These are phyloP conservation scores for Torymus texanus DNA, from an alignment of 2,888 invertebrate genomes.

Conservation along the genomic window DNA sequence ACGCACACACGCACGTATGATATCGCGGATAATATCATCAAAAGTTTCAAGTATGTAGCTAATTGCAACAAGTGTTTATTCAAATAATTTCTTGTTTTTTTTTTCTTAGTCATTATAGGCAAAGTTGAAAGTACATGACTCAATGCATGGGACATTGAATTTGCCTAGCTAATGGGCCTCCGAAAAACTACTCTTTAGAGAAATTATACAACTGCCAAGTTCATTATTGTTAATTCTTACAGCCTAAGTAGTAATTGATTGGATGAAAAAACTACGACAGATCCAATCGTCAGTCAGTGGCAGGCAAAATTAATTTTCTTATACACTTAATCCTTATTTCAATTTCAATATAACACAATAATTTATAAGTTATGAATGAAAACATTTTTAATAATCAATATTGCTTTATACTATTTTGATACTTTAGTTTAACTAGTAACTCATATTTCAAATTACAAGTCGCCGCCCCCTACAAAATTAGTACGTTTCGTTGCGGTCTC, in stretches of 20 bases:
- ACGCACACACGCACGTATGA: slow-evolving; percentile 15
- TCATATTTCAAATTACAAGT: no score
- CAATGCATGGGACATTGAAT: slow-evolving; percentile 17
- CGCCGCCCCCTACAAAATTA: no score
- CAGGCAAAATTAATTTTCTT: slow-evolving; percentile 28
- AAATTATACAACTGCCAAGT: slow-evolving; percentile 30
- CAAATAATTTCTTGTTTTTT: slow-evolving; percentile 19
- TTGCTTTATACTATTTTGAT: slow-evolving; percentile 32
- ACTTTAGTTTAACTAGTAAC: slow-evolving; percentile 11
- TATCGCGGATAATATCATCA: slow-evolving; percentile 31
- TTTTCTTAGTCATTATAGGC: slow-evolving; percentile 22
- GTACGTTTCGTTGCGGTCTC: no score
- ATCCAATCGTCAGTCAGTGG: slow-evolving; percentile 28
- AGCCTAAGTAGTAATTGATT: slow-evolving; percentile 39
- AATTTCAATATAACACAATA: no score
- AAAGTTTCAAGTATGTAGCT: slow-evolving; percentile 7
- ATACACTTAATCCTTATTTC: neutral
- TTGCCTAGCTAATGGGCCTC: slow-evolving; percentile 20
- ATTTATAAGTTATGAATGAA: neutral
- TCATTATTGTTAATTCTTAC: slow-evolving; percentile 33
- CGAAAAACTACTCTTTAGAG: slow-evolving; percentile 17
- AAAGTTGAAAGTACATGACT: neutral
- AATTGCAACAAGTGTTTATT: slow-evolving; percentile 19
- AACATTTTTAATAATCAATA: slow-evolving; percentile 12
- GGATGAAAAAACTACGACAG: slow-evolving; percentile 31